Evolutionary conservation across 2,888 invertebrate genomes (phyloP).

Genomic region (Xanthia togata): DNA sequence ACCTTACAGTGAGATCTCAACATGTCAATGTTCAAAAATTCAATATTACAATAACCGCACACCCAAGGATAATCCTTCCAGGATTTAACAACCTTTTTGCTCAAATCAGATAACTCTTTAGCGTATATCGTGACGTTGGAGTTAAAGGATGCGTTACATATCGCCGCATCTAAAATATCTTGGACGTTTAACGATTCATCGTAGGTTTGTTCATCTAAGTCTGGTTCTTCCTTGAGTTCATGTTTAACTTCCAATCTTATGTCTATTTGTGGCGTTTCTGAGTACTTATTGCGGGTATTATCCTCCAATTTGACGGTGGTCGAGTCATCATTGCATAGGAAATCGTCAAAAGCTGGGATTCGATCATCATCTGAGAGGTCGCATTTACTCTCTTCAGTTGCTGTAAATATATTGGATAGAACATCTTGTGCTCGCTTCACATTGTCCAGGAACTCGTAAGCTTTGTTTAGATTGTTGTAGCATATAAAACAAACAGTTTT

Average conservation of each 20-base stretch:
- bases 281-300: constrained; percentile 23
- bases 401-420: constrained; percentile 72
- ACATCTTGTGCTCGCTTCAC: constrained; percentile 64
- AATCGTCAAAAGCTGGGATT: constrained; percentile 75
- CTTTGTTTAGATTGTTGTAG: constrained; percentile 51
- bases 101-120: constrained; percentile 78
- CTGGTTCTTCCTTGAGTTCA: constrained; percentile 81
- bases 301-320: constrained; percentile 68
- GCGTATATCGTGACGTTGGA: constrained; percentile 80
- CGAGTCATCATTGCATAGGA: constrained; percentile 67
- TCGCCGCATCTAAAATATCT: constrained; percentile 81
- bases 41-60: constrained; percentile 83
- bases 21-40: constrained; percentile 80
- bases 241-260: constrained; percentile 73
- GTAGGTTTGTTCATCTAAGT: constrained; percentile 61
- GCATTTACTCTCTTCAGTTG: constrained; percentile 68
- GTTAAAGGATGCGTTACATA: constrained; percentile 73
- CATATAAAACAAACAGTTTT: constrained; percentile 60
- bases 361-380: constrained; percentile 78
- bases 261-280: constrained; percentile 18
- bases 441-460: constrained; percentile 56
- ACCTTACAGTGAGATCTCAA: constrained; percentile 91
- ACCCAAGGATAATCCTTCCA: constrained; percentile 87
- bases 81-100: constrained; percentile 72
- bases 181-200: constrained; percentile 77